Evolutionary conservation across 2,797 vertebrate species (phyloP), one percentile per base, ranked within the genome.

Genomic region (Onychomys torridus): DNA sequence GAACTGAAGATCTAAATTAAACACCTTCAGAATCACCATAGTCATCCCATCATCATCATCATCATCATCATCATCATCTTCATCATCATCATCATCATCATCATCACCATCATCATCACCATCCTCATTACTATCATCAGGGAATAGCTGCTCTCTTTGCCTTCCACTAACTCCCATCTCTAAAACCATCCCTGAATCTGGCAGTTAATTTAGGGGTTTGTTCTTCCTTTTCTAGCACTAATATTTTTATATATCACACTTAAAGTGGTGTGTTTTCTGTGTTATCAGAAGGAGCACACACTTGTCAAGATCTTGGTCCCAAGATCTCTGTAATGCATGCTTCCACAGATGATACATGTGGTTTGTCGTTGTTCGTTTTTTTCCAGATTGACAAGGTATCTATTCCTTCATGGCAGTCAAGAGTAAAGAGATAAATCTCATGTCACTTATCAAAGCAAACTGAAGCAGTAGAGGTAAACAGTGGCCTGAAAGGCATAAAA

Each of bases 381-480:
- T 91, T 76, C 59, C 75, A 81, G 29, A 94, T 37, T 83, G 81
- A 67, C 63, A 97, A 87, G 88, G 93, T 96, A 92, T 94, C 84
- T 96, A 87, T 87, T 97, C 23, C 79, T 96, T 89, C 86, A 73
- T 88, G 79, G 88, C 83, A 96, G 79, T 94, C 59, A 71, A 95
- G 90, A 96, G 90, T 67, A 73, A 88, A 96, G 82, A 97, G 89
- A 95, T 92, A 96, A 96, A 95, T 96, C 95, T 97, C 85, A 63
- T 40, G 69, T 82, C 91, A 97, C 65, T 96, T 95, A 95, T 96
- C 90, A 97, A 97, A 97, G 95, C 89, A 97, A 97, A 96, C 86
- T 49, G 78, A 96, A 95, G 91, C 32, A 89, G 82, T 67, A 77
- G 78, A 90, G 90, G 96, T 97, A 97, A 97, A 98, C 79, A 98